phyloP scores from a whole-genome alignment of 2,888 invertebrate genomes.

The Sialis lutaria region DNA sequence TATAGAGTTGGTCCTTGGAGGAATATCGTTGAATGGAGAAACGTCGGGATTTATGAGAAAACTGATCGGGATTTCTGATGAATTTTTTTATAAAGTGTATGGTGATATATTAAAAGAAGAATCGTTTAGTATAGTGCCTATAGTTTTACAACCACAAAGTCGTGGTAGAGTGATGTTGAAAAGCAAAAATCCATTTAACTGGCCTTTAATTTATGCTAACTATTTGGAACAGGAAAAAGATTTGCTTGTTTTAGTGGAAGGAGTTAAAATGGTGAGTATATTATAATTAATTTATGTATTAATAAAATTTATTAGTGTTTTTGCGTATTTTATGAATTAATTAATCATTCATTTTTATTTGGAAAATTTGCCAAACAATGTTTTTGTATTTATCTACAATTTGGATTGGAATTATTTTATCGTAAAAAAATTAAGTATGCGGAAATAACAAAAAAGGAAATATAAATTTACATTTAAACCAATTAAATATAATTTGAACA shows the following conservation, averaged over 20 bases:
- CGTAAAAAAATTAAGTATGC: no score
- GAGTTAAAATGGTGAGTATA: conserved; percentile 44
- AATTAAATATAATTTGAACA: no score
- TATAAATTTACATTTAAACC: no score
- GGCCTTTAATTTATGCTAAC: conserved; percentile 66
- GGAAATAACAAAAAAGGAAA: no score
- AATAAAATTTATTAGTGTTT: not conserved
- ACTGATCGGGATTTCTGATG: conserved; percentile 43
- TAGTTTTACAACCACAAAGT: conserved; percentile 57
- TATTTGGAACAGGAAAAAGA: conserved; percentile 61
- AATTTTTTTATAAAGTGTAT: conserved; percentile 38
- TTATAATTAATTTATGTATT: no score
- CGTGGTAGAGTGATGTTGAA: conserved; percentile 52
- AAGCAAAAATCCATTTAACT: conserved; percentile 51
- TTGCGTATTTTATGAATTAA: not conserved
- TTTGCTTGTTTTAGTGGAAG: conserved; percentile 53
- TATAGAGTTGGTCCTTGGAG: conserved; percentile 63
- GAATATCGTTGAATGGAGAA: conserved; percentile 60
- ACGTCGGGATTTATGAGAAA: conserved; percentile 44
- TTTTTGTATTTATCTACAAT: no score
- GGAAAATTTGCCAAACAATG: no score
- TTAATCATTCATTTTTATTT: no score
- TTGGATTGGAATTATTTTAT: no score
- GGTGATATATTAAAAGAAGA: conserved; percentile 30
- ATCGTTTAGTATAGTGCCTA: conserved; percentile 53